A percentile compares a stretch with the other conserved stretches of the same genome.
Evolutionary conservation across 2,797 vertebrate species (phyloP).

Genomic region (Novumbra hubbsi): DNA sequence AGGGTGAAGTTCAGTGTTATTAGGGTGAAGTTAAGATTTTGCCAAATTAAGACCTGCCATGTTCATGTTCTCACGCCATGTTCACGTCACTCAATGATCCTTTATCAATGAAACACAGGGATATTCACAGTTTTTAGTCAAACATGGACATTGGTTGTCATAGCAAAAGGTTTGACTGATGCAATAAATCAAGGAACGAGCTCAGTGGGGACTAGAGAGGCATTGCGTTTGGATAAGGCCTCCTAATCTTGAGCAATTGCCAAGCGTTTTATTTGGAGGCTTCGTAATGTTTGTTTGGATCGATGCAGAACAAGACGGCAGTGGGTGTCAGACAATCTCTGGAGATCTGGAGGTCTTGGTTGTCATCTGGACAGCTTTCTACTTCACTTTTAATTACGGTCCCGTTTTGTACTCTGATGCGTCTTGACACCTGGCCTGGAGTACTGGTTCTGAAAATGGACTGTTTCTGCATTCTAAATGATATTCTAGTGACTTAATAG

Average conservation of each 20-base stretch:
- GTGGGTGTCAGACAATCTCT: neutral
- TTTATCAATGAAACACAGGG: neutral
- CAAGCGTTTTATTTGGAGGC: conserved; percentile 29
- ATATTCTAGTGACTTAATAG: conserved; percentile 19
- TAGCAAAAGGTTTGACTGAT: conserved; percentile 15
- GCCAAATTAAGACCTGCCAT: no score
- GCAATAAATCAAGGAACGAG: conserved; percentile 10
- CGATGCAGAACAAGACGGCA: neutral
- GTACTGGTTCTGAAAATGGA: no score
- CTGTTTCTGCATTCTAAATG: no score
- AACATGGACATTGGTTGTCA: neutral
- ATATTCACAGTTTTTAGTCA: conserved; percentile 19
- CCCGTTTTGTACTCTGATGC: conserved; percentile 27
- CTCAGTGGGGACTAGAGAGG: neutral
- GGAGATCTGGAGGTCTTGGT: neutral
- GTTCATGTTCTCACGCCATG: no score
- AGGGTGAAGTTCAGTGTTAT: no score
- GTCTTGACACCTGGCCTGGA: no score
- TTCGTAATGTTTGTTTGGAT: neutral
- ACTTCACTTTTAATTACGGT: conserved; percentile 53
- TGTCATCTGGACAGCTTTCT: neutral
- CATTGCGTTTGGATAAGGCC: neutral
- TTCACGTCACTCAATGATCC: no score
- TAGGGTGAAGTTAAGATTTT: no score
- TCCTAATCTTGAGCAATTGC: conserved; percentile 28